Base-by-base conservation (phyloP, 2,113 vertebrate species). In the Leptobrachium leishanense region DNA sequence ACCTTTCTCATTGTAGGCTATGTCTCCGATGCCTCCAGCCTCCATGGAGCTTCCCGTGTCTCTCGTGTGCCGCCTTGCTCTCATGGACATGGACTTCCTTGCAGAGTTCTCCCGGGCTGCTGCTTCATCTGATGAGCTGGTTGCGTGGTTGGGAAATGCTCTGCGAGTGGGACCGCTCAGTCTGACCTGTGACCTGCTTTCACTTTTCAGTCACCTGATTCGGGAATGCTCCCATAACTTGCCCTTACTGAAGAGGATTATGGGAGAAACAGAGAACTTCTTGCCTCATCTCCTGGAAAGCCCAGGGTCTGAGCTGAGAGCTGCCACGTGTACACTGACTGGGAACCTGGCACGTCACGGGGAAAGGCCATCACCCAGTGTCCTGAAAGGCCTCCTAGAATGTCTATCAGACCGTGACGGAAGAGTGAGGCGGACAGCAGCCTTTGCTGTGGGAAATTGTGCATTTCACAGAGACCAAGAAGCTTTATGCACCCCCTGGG, bases 41-140 rank as follows among this genome's bases (percentile, higher is more conserved):
- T 88, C 89, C 7, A 85, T 93, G 0, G 92, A 97, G 85, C 87
- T 95, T 80, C 96, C 96, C 7, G 68, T 98, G 68, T 91, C 92
- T 78, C 90, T 99, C 68, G 88, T 98, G 74, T 90, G 94, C 83
- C 94, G 86, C 53, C 84, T 98, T 9, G 88, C 93, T 42, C 86
- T 97, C 64, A 93, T 84, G 9, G 92, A 97, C 0, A 46, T 77
- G 13, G 82, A 64, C 54, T 87, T 91, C 0, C 79, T 94, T 78
- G 84, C 86, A 55, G 88, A 89, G 86, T 89, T 96, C 72, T 86
- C 88, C 72, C 76, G 83, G 20, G 85, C 91, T 6, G 72, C 86
- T 0, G 31, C 84, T 41, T 90, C 90, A 0, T 84, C 90, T 6
- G 68, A 74, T 5, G 3, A 77, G 5, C 6, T 82, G 4, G 20